Evolutionary conservation across 1,140 invertebrate species (phyloP).

Genomic region (Pseudomyrmex dendroicus): DNA sequence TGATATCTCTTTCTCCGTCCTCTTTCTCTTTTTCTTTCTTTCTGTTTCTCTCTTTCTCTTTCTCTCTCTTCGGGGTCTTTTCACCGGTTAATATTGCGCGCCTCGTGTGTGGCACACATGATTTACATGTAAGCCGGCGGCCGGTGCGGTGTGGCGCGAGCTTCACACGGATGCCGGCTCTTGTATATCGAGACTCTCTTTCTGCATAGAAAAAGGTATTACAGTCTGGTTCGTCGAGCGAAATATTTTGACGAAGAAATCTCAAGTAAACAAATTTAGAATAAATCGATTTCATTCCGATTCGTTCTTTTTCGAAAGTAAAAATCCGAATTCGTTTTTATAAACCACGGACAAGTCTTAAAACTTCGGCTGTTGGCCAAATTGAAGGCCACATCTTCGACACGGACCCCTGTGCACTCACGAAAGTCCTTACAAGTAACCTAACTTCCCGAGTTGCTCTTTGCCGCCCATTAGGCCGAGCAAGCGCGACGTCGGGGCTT

Average conservation of each 20-base stretch:
- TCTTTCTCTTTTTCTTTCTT: neutral
- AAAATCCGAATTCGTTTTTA: neutral
- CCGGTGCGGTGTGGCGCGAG: slow-evolving; percentile 40
- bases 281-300: neutral
- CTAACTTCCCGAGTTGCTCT: slow-evolving; percentile 63
- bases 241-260: slow-evolving; percentile 72
- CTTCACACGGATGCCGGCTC: slow-evolving; percentile 24
- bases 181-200: slow-evolving; percentile 49
- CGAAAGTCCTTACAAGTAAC: slow-evolving; percentile 67
- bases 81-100: slow-evolving; percentile 43
- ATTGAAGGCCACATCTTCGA: slow-evolving; percentile 74
- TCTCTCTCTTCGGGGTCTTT: slow-evolving; percentile 54
- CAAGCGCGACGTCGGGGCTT: slow-evolving; percentile 42
- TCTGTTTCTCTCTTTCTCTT: slow-evolving; percentile 27
- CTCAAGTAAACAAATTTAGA: slow-evolving; percentile 75
- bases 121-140: slow-evolving; percentile 72
- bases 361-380: slow-evolving; percentile 74
- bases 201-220: slow-evolving; percentile 66
- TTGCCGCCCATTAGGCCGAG: slow-evolving; percentile 66
- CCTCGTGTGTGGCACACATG: slow-evolving; percentile 73
- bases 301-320: neutral
- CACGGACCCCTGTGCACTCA: slow-evolving; percentile 47
- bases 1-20: neutral
- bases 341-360: slow-evolving; percentile 45
- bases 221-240: slow-evolving; percentile 53